Evolutionary conservation across 2,113 vertebrate species (phyloP).

Genomic region (Aix galericulata): DNA sequence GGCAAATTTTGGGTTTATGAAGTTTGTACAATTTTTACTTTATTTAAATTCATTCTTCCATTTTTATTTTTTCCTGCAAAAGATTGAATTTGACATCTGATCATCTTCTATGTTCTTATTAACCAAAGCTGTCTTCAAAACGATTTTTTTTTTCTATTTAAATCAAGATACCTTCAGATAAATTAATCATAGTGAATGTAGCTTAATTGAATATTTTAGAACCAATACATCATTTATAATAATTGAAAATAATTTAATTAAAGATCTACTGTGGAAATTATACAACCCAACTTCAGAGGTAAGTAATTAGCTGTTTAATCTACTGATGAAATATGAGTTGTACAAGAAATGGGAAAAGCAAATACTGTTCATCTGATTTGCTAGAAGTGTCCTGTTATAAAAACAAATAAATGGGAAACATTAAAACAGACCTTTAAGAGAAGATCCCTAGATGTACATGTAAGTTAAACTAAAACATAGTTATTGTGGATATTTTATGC

Average conservation of each 20-base stretch:
- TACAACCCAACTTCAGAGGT: not conserved
- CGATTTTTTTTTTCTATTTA: not conserved
- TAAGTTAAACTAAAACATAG: not conserved
- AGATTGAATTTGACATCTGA: not conserved
- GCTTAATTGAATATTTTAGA: conserved; percentile 21
- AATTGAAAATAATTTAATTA: conserved; percentile 13
- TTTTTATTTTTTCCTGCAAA: not conserved
- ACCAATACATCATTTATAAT: not conserved
- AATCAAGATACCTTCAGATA: not conserved
- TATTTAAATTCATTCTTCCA: not conserved
- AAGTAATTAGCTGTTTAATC: not conserved
- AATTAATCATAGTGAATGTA: not conserved
- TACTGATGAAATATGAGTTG: not conserved
- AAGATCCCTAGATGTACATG: accelerated
- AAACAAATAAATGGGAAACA: not conserved
- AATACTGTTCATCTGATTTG: not conserved
- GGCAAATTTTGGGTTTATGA: not conserved
- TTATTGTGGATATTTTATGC: not conserved
- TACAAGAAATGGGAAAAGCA: not conserved
- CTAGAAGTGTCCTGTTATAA: not conserved
- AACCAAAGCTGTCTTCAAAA: not conserved
- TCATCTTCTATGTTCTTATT: not conserved
- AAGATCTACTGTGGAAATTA: not conserved
- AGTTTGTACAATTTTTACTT: not conserved
- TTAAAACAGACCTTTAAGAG: not conserved